Conservation (phyloP, 2,113 vertebrate species). For the Psittacus erithacus region DNA sequence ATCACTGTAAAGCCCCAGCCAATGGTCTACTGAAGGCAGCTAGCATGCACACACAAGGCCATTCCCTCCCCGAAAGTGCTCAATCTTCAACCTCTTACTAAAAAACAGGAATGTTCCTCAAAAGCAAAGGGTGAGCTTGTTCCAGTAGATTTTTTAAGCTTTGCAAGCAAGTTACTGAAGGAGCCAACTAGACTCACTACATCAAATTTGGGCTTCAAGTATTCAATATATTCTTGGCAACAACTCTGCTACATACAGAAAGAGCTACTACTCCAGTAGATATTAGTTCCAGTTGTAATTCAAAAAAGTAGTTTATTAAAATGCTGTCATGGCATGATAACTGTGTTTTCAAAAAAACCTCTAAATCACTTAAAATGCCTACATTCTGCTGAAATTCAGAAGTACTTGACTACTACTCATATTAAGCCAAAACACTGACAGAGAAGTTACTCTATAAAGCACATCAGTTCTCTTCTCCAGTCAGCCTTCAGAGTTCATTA, state of each 20-base stretch:
- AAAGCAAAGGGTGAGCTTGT: not conserved
- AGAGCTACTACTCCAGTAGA: conserved; percentile 14
- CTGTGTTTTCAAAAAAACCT: not conserved
- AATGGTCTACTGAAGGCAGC: not conserved
- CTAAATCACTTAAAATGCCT: conserved; percentile 6
- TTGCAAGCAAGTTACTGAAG: not conserved
- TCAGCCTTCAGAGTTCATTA: not conserved
- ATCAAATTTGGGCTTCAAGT: conserved; percentile 14
- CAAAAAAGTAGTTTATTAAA: conserved; percentile 23
- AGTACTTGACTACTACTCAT: not conserved
- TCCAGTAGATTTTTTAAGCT: not conserved
- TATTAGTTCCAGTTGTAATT: conserved; percentile 20
- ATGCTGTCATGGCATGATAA: not conserved
- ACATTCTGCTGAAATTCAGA: not conserved
- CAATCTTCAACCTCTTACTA: not conserved
- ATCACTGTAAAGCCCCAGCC: not conserved
- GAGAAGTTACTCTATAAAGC: not conserved
- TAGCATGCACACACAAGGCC: not conserved
- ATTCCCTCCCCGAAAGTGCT: not conserved
- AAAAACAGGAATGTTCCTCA: not conserved
- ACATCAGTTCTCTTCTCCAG: conserved; percentile 15
- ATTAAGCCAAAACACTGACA: not conserved
- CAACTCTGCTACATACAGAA: not conserved
- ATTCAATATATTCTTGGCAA: conserved; percentile 47
- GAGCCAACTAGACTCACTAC: conserved; percentile 8